These are phyloP conservation scores for Drosophila fulvimacula DNA, from an alignment of 2,888 invertebrate species.

Conservation along the genomic window DNA sequence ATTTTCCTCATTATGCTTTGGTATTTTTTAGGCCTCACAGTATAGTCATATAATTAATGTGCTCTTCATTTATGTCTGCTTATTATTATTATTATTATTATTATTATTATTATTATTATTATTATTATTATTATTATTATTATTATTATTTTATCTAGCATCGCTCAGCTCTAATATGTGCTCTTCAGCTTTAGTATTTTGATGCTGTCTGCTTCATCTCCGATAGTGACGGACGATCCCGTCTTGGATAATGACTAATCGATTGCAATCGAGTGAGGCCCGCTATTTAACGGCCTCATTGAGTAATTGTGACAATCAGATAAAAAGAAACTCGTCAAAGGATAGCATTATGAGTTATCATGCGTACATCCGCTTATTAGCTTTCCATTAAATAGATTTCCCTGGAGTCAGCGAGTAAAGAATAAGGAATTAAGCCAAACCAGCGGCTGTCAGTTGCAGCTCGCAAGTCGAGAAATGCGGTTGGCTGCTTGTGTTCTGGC, in stretches of 20 bases:
- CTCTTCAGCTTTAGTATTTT: neutral
- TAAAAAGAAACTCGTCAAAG: neutral
- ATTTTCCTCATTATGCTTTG: neutral
- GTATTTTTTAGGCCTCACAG: too few species aligned
- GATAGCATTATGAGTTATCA: neutral
- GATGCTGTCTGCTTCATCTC: too few species aligned
- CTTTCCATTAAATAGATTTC: slow-evolving; percentile 49
- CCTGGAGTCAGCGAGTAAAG: slow-evolving; percentile 22
- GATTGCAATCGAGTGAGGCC: neutral
- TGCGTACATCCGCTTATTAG: slow-evolving; percentile 18
- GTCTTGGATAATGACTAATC: neutral
- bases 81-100: too few species aligned
- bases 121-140: too few species aligned
- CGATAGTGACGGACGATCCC: neutral
- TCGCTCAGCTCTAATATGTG: too few species aligned
- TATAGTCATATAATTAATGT: too few species aligned
- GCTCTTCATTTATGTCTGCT: too few species aligned
- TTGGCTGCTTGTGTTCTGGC: slow-evolving; percentile 3
- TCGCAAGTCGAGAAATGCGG: slow-evolving; percentile 25
- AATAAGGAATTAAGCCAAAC: neutral
- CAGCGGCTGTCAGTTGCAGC: slow-evolving; percentile 24
- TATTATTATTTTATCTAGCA: too few species aligned
- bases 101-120: too few species aligned
- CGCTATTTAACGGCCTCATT: neutral
- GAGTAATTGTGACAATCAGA: slow-evolving; percentile 4